A percentile compares a stretch with the other conserved stretches of the same genome.
phyloP scores from a whole-genome alignment of 2,113 vertebrate genomes.

The Lichenostomus cassidix region DNA sequence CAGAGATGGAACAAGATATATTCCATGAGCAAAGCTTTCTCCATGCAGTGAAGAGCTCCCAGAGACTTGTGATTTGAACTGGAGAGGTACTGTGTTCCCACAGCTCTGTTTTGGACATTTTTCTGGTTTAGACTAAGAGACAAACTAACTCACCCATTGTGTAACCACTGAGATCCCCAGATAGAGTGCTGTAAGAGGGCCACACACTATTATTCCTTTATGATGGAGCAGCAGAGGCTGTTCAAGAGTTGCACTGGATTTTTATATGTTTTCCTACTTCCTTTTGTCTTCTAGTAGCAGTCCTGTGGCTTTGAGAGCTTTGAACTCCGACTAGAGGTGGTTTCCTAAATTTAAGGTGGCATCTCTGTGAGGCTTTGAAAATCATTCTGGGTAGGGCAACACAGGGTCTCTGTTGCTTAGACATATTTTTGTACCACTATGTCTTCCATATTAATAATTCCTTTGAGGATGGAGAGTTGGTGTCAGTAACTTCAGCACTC shows the following conservation, averaged over 20 bases:
- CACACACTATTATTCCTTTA: neutral
- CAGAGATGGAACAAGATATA: neutral
- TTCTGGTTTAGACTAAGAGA: neutral
- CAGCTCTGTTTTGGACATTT: slow-evolving; percentile 22
- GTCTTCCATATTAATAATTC: neutral
- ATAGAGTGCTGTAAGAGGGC: slow-evolving; percentile 1
- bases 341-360: slow-evolving; percentile 43
- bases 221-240: neutral
- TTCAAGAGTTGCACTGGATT: slow-evolving; percentile 9
- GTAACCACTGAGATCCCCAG: neutral
- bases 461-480: neutral
- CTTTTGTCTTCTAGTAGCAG: slow-evolving; percentile 36
- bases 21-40: neutral
- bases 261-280: slow-evolving; percentile 35
- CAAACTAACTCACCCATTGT: slow-evolving; percentile 4
- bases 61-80: neutral
- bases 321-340: neutral
- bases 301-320: slow-evolving; percentile 34
- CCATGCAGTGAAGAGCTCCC: neutral
- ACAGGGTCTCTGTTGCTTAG: neutral
- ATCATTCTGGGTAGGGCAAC: neutral
- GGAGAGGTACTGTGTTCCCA: neutral
- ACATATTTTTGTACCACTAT: neutral
- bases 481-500: neutral
- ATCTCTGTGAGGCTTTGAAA: neutral